Conservation (phyloP, 2,888 invertebrate species). For the Pachymerium ferrugineum region DNA sequence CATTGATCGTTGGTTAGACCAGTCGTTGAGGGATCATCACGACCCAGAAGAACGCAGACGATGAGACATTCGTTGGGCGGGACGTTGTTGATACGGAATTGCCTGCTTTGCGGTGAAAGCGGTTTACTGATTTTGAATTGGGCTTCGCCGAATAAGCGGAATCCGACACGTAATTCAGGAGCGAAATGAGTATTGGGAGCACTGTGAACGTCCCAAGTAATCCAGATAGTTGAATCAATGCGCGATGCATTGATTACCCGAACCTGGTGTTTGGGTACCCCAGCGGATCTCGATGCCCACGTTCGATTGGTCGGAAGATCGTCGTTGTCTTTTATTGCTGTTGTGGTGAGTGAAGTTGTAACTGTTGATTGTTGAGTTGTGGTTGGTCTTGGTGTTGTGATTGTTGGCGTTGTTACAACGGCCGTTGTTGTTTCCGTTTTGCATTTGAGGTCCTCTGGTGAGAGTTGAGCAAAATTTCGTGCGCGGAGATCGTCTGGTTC, state of each 20-base stretch:
- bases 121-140: slow-evolving; percentile 86
- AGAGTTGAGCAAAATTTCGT: slow-evolving; percentile 78
- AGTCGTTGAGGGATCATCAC: slow-evolving; percentile 63
- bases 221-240: slow-evolving; percentile 68
- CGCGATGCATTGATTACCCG: slow-evolving; percentile 70
- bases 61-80: slow-evolving; percentile 87
- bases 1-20: slow-evolving; percentile 31
- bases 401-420: slow-evolving; percentile 2
- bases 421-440: slow-evolving; percentile 28
- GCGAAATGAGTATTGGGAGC: slow-evolving; percentile 47
- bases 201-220: slow-evolving; percentile 68
- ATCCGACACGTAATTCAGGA: slow-evolving; percentile 82
- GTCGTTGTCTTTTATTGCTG: not conserved
- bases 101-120: slow-evolving; percentile 78
- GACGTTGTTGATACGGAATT: slow-evolving; percentile 88
- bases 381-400: not conserved
- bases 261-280: not conserved
- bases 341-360: slow-evolving; percentile 5
- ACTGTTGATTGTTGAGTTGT: not conserved
- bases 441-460: slow-evolving; percentile 57
- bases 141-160: slow-evolving; percentile 81
- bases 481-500: slow-evolving; percentile 72
- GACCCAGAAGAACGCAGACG: slow-evolving; percentile 81
- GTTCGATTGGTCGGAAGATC: not conserved
- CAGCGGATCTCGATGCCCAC: slow-evolving; percentile 26